phyloP scores from a whole-genome alignment of 2,888 invertebrate genomes.

The Acrocera orbiculus region DNA sequence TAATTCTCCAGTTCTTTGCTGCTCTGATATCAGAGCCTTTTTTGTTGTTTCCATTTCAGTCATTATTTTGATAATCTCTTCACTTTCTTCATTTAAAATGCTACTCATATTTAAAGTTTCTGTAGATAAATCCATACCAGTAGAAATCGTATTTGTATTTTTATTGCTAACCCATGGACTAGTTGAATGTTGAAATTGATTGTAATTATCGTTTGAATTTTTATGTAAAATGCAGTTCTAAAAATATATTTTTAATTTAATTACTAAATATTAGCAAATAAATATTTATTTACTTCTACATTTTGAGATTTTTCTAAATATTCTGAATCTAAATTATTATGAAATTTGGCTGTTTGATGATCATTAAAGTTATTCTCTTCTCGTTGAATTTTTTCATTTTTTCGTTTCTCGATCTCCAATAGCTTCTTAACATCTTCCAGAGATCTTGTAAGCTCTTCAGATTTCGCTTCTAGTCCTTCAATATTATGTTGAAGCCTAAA shows the following conservation, averaged over 20 bases:
- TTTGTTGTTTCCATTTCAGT: constrained; percentile 54
- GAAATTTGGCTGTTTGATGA: constrained; percentile 7
- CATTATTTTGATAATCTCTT: constrained; percentile 37
- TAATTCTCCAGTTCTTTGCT: constrained; percentile 52
- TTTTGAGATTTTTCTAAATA: too few species aligned
- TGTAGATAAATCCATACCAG: constrained; percentile 16
- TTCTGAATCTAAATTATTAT: too few species aligned
- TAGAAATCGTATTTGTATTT: constrained; percentile 23
- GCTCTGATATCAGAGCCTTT: constrained; percentile 50
- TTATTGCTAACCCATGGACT: constrained; percentile 12
- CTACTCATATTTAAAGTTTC: constrained; percentile 13
- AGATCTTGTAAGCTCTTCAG: constrained; percentile 66
- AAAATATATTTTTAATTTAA: too few species aligned
- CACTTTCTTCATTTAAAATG: constrained; percentile 23
- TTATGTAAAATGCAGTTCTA: too few species aligned
- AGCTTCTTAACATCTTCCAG: constrained; percentile 55
- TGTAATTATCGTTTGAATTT: neutral
- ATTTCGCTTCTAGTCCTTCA: constrained; percentile 61
- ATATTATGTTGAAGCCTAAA: constrained; percentile 51
- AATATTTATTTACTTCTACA: too few species aligned
- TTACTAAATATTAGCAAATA: too few species aligned
- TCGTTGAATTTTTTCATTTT: constrained; percentile 34
- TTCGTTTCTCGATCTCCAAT: constrained; percentile 40
- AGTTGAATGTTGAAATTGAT: constrained; percentile 18
- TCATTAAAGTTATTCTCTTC: constrained; percentile 16